Conservation (phyloP, 2,888 invertebrate species). For the Argynnis bischoffii region DNA sequence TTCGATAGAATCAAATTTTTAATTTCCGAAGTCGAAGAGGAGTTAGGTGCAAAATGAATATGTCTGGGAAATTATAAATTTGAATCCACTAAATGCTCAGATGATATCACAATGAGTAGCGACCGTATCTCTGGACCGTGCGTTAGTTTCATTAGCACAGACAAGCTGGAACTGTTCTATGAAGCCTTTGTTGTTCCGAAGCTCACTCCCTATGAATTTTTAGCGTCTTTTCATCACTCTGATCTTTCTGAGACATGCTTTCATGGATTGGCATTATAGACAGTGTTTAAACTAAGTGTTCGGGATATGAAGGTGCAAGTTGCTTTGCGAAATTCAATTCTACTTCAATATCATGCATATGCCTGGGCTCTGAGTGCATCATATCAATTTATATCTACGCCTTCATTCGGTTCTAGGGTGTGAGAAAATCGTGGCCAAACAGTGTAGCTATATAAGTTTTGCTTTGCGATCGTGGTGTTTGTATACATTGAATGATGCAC, state of each 20-base stretch:
- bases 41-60: not conserved
- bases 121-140: constrained; percentile 60
- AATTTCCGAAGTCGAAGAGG: constrained; percentile 14
- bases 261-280: constrained; percentile 70
- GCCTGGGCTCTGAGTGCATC: constrained; percentile 78
- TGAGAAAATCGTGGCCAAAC: constrained; percentile 47
- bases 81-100: constrained; percentile 64
- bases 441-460: constrained; percentile 42
- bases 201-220: constrained; percentile 68
- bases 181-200: constrained; percentile 71
- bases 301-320: constrained; percentile 74
- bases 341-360: constrained; percentile 75
- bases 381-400: constrained; percentile 65
- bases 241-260: constrained; percentile 81
- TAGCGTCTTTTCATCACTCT: constrained; percentile 67
- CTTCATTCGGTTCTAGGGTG: constrained; percentile 32
- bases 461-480: constrained; percentile 29
- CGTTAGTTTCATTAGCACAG: constrained; percentile 77
- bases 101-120: constrained; percentile 63
- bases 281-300: constrained; percentile 65
- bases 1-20: constrained; percentile 41
- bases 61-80: constrained; percentile 35
- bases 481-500: constrained; percentile 75
- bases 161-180: constrained; percentile 75
- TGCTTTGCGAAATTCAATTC: constrained; percentile 75